Evolutionary conservation across 2,113 vertebrate genomes (phyloP).

Genomic region (Pterocles orientalis): DNA sequence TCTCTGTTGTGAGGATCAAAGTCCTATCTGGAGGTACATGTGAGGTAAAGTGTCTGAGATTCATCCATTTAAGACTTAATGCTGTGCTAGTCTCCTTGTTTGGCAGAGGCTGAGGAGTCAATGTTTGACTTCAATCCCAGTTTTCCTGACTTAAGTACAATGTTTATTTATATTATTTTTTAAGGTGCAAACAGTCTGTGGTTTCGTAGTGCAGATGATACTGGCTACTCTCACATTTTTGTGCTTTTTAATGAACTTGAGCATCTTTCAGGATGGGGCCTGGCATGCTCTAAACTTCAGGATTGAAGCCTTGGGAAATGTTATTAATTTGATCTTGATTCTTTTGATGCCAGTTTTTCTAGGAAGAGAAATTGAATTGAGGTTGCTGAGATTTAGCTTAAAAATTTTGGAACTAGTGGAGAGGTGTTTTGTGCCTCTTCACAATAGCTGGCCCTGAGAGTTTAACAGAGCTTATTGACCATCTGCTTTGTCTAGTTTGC

Average conservation of each 20-base stretch:
- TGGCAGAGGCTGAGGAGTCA: not conserved
- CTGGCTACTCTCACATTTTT: not conserved
- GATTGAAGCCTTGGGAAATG: not conserved
- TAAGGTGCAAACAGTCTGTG: not conserved
- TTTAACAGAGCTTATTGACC: slow-evolving; percentile 72
- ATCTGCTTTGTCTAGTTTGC: slow-evolving; percentile 75
- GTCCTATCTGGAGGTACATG: not conserved
- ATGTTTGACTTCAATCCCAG: not conserved
- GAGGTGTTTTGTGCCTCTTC: slow-evolving; percentile 22
- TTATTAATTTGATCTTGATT: not conserved
- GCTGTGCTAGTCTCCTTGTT: not conserved
- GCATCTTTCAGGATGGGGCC: not conserved
- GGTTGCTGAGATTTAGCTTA: slow-evolving; percentile 12
- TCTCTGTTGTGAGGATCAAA: not conserved
- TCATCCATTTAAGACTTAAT: not conserved
- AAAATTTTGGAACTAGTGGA: slow-evolving; percentile 19
- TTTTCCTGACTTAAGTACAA: not conserved
- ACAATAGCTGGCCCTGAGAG: slow-evolving; percentile 42
- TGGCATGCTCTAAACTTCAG: not conserved
- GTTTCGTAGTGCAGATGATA: not conserved
- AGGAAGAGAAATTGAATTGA: not conserved
- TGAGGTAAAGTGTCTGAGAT: not conserved
- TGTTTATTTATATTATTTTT: not conserved
- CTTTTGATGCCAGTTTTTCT: not conserved
- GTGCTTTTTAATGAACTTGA: not conserved